phyloP scores from a whole-genome alignment of 1,140 invertebrate species.

The Rhopalosiphum maidis region DNA sequence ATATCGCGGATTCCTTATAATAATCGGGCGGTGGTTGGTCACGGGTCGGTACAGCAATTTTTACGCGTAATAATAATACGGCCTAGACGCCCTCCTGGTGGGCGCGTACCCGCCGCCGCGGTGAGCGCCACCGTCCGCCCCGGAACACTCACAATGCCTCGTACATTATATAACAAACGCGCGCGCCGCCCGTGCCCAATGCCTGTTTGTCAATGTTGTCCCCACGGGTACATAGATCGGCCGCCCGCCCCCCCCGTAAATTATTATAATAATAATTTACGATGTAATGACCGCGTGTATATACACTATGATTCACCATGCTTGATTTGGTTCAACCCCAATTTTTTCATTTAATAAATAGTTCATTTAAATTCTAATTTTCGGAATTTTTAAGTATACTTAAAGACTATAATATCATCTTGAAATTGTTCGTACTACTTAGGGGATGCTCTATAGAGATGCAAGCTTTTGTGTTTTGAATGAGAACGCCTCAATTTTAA shows the following conservation, averaged over 20 bases:
- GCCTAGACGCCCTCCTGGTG: constrained; percentile 3
- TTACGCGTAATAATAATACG: background rate
- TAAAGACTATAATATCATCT: background rate
- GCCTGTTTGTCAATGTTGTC: constrained; percentile 32
- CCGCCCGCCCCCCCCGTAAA: background rate
- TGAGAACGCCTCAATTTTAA: no score
- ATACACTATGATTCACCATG: background rate
- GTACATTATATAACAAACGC: background rate
- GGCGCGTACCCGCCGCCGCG: background rate
- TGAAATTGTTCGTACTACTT: background rate
- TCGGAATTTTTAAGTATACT: background rate
- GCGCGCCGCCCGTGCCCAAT: constrained; percentile 9
- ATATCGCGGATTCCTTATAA: background rate
- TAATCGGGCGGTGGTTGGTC: background rate
- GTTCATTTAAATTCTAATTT: background rate
- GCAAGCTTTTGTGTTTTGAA: background rate
- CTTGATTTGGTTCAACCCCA: background rate
- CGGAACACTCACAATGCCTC: background rate
- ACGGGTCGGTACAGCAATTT: constrained; percentile 23
- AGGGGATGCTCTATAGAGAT: background rate
- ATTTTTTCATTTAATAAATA: background rate
- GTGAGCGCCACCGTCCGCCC: background rate
- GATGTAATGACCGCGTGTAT: background rate
- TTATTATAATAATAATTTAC: background rate
- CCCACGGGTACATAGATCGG: background rate